These are phyloP conservation scores for Pseudochromis fuscus DNA, from an alignment of 2,797 vertebrate genomes.

Conservation along the genomic window DNA sequence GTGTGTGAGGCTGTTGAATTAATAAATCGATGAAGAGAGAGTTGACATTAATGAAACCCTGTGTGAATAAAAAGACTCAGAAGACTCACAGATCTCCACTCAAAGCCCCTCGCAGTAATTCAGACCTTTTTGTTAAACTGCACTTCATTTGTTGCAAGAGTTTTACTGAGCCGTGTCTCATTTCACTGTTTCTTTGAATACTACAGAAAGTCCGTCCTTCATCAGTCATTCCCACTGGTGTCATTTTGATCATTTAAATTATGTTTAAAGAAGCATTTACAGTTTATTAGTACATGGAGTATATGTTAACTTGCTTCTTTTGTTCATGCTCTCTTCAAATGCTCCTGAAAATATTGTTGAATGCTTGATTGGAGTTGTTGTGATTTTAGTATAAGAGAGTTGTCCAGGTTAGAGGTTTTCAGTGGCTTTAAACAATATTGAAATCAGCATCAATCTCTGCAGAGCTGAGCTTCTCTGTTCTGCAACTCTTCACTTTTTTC, in stretches of 20 bases:
- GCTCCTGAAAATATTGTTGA: not conserved
- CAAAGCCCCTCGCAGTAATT: slow-evolving; percentile 5
- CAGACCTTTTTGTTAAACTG: not conserved
- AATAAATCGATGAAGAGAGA: not conserved
- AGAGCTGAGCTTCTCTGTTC: too few species aligned
- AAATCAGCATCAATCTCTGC: too few species aligned
- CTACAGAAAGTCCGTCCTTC: too few species aligned
- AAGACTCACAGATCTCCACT: not conserved
- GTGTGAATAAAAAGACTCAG: slow-evolving; percentile 14
- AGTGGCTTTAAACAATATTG: too few species aligned
- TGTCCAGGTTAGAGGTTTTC: too few species aligned
- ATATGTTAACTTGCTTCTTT: not conserved
- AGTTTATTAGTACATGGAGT: too few species aligned
- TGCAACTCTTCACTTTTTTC: too few species aligned
- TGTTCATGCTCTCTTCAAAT: not conserved
- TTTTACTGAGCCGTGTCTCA: not conserved
- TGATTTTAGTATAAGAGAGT: too few species aligned
- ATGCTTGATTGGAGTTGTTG: too few species aligned
- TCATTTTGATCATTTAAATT: not conserved
- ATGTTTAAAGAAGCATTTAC: too few species aligned
- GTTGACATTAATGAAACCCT: slow-evolving; percentile 11
- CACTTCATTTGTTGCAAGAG: not conserved
- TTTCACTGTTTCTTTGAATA: not conserved
- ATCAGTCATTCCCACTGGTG: not conserved
- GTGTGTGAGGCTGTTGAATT: slow-evolving; percentile 2